A percentile compares a stretch with the other conserved stretches of the same genome.
phyloP scores from a whole-genome alignment of 2,888 invertebrate genomes.

The Blera fallax region DNA sequence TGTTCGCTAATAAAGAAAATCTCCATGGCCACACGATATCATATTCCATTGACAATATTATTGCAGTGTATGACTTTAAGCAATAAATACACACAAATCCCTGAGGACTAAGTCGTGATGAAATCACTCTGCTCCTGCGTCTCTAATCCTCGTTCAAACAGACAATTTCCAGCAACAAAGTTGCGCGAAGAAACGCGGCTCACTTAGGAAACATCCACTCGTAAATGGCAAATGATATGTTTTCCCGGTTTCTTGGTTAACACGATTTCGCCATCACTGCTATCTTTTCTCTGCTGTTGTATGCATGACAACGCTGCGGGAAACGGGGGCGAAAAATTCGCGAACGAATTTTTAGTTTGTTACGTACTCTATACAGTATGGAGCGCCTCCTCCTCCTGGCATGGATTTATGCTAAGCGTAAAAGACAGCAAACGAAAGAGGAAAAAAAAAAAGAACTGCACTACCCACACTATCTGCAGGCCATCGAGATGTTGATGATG shows the following conservation, averaged over 20 bases:
- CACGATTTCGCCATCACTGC: conserved; percentile 71
- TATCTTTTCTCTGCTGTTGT: conserved; percentile 37
- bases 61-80: conserved; percentile 40
- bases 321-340: conserved; percentile 56
- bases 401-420: conserved; percentile 59
- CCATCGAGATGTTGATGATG: conserved; percentile 67
- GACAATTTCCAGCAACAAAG: conserved; percentile 35
- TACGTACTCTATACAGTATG: conserved; percentile 19
- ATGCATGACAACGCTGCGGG: neutral
- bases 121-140: conserved; percentile 51
- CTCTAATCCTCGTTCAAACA: conserved; percentile 55
- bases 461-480: conserved; percentile 69
- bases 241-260: conserved; percentile 68
- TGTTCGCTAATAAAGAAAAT: conserved; percentile 37
- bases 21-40: conserved; percentile 24
- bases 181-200: conserved; percentile 42
- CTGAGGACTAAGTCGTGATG: conserved; percentile 69
- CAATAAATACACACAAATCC: conserved; percentile 60
- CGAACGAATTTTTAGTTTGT: conserved; percentile 40
- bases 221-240: conserved; percentile 70
- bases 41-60: conserved; percentile 49
- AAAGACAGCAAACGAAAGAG: conserved; percentile 40
- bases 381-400: conserved; percentile 35
- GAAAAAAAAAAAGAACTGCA: conserved; percentile 3
- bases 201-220: conserved; percentile 53